Conservation (phyloP, 2,113 vertebrate genomes). For the Chroicocephalus ridibundus region DNA sequence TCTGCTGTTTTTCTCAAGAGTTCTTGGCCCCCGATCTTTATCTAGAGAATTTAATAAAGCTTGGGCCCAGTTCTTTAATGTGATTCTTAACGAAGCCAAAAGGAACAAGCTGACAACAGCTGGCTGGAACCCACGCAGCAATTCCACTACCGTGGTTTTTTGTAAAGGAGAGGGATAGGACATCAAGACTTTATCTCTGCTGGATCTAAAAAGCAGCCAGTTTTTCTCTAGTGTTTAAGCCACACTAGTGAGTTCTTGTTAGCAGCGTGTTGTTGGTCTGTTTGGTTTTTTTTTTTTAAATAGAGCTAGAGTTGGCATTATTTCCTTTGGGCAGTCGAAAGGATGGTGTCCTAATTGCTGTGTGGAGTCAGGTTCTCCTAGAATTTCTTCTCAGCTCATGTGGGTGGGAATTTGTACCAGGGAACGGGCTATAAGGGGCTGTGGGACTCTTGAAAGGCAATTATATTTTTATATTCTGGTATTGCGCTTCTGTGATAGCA, state of each 20-base stretch:
- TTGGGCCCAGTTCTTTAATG: background rate
- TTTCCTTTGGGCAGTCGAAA: background rate
- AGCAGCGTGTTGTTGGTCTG: background rate
- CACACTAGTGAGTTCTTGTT: background rate
- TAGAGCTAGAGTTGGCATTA: background rate
- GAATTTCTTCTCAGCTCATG: background rate
- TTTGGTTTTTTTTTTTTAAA: background rate
- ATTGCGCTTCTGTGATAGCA: background rate
- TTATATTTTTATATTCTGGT: background rate
- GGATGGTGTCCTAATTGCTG: background rate
- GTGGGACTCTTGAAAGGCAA: background rate
- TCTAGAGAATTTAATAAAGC: background rate
- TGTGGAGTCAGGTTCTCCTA: background rate
- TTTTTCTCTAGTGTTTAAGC: background rate
- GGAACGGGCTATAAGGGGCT: background rate
- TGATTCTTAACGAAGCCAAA: background rate
- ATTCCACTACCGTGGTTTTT: background rate
- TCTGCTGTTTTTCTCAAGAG: background rate
- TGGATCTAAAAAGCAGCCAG: background rate
- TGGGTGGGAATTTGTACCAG: background rate
- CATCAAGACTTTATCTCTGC: background rate
- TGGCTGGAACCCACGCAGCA: background rate
- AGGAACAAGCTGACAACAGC: background rate
- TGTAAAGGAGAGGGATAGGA: background rate
- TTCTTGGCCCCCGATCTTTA: background rate